Evolutionary conservation across 2,113 vertebrate genomes (phyloP).

Genomic region (Prunella fulvescens): DNA sequence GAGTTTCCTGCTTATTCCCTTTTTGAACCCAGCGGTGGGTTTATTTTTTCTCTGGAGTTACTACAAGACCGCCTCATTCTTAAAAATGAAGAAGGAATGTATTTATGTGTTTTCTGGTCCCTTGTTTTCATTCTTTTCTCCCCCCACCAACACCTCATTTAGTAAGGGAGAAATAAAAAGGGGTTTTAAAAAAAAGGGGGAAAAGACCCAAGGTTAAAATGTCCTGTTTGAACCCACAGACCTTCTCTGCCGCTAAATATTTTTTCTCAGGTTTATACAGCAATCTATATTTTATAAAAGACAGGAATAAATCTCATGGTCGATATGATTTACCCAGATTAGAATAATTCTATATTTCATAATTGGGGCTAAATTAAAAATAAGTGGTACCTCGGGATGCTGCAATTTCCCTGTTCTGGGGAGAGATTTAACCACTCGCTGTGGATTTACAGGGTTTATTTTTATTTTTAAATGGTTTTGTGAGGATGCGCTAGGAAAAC

Average conservation of each 20-base stretch:
- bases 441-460: not conserved
- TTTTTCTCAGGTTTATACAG: not conserved
- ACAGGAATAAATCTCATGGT: not conserved
- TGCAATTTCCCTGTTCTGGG: not conserved
- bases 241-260: not conserved
- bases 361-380: slow-evolving; percentile 54
- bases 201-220: not conserved
- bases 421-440: not conserved
- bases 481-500: not conserved
- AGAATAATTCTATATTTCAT: slow-evolving; percentile 49
- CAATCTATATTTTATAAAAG: not conserved
- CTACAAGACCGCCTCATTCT: not conserved
- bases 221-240: not conserved
- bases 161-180: not conserved
- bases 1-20: slow-evolving; percentile 19
- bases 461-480: not conserved
- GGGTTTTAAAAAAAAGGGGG: not conserved
- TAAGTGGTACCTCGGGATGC: slow-evolving; percentile 27
- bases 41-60: not conserved
- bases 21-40: not conserved
- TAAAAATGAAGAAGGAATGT: not conserved
- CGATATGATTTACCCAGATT: slow-evolving; percentile 21
- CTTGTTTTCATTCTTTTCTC: not conserved
- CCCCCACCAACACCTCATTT: not conserved
- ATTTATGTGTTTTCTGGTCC: not conserved